These are phyloP conservation scores for Eristalis arbustorum DNA, from an alignment of 2,888 invertebrate genomes.

Conservation along the genomic window DNA sequence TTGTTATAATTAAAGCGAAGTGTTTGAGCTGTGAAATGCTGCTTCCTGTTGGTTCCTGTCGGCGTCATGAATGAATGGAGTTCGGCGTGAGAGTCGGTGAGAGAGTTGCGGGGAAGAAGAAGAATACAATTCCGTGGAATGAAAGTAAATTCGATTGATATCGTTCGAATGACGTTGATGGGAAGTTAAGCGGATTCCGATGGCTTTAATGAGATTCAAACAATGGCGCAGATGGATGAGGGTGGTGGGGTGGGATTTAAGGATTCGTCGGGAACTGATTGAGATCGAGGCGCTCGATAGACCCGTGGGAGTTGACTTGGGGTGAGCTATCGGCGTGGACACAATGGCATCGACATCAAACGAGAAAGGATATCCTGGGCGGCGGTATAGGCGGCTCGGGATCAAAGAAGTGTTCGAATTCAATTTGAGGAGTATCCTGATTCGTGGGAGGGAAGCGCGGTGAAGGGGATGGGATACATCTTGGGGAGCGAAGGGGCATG, in stretches of 20 bases:
- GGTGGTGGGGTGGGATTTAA: neutral
- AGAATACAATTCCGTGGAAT: neutral
- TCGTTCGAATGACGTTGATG: constrained; percentile 47
- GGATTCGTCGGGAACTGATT: neutral
- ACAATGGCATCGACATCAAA: neutral
- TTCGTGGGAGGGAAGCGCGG: neutral
- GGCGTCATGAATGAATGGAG: constrained; percentile 28
- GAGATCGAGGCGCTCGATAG: neutral
- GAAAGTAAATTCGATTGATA: constrained; percentile 49
- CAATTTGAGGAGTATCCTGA: neutral
- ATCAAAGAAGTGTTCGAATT: neutral
- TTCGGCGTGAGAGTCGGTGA: neutral
- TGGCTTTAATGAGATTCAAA: constrained; percentile 27
- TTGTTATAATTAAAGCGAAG: constrained; percentile 65
- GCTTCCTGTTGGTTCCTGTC: neutral
- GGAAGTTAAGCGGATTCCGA: constrained; percentile 6
- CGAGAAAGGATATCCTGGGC: too few relatives aligned
- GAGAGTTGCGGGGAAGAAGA: neutral
- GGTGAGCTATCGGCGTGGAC: neutral
- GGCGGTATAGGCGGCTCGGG: neutral
- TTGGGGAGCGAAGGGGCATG: too few relatives aligned
- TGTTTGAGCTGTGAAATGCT: constrained; percentile 50
- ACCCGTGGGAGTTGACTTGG: neutral
- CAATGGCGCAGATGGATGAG: neutral
- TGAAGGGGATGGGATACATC: too few relatives aligned